phyloP scores from a whole-genome alignment of 2,797 vertebrate species.

The Pangasius krempfi region DNA sequence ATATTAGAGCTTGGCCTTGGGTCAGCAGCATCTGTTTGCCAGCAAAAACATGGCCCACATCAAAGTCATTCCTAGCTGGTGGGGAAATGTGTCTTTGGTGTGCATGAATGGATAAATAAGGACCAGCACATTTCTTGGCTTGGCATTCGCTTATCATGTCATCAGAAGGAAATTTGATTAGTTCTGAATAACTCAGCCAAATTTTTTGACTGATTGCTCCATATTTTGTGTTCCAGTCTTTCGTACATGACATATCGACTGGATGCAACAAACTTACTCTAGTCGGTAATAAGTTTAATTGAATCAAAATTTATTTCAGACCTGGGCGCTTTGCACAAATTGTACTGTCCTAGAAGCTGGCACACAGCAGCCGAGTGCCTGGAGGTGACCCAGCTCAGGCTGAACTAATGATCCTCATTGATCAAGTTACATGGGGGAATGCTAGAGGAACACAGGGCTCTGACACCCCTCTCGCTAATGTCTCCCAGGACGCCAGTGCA shows the following conservation, averaged over 20 bases:
- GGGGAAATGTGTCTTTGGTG: slow-evolving; percentile 51
- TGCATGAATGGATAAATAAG: slow-evolving; percentile 41
- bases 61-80: slow-evolving; percentile 51
- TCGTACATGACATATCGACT: neutral
- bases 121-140: slow-evolving; percentile 7
- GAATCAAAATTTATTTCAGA: slow-evolving; percentile 3
- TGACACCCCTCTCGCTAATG: slow-evolving; percentile 64
- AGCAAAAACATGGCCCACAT: slow-evolving; percentile 43
- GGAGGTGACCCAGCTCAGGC: slow-evolving; percentile 46
- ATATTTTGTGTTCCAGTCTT: neutral
- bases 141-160: slow-evolving; percentile 24
- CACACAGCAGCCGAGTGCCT: slow-evolving; percentile 29
- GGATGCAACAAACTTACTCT: neutral
- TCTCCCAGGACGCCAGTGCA: slow-evolving; percentile 62
- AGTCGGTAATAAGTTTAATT: neutral
- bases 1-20: slow-evolving; percentile 26
- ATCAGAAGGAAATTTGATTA: slow-evolving; percentile 27
- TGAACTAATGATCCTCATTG: slow-evolving; percentile 70
- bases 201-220: neutral
- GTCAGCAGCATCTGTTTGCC: slow-evolving; percentile 37
- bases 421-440: slow-evolving; percentile 67
- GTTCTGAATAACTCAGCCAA: slow-evolving; percentile 16
- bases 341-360: slow-evolving; percentile 30
- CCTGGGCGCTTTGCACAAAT: neutral
- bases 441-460: slow-evolving; percentile 57